Base-by-base conservation (phyloP, 2,113 vertebrate species). In the Polypterus senegalus region DNA sequence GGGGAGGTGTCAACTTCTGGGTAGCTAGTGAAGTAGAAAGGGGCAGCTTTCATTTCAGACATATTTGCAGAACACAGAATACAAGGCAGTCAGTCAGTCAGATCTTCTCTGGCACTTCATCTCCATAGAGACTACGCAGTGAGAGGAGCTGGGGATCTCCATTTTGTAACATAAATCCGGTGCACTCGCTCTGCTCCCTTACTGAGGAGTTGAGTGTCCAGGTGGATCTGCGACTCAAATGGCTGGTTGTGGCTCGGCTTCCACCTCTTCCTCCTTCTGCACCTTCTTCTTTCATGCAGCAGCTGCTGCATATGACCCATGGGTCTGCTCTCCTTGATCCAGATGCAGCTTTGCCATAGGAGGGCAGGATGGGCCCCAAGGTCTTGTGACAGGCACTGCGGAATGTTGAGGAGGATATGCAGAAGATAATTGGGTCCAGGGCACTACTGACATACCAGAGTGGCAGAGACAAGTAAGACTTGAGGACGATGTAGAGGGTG, bases 401-500 rank as follows among this genome's bases (percentile, higher is more conserved):
- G 66, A 88, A 86, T 4, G 75, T 82, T 61, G 73, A 72, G 1
- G 86, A 88, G 47, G 85, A 87, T 63, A 87, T 80, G 51, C 84
- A 87, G 68, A 88, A 88, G 44, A 88, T 71, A 4, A 87, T 73
- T 0, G 85, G 84, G 68, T 88, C 85, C 66, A 88, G 69, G 54
- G 84, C 81, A 2, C 81, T 76, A 4, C 79, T 88, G 57, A 86
- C 77, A 51, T 87, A 88, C 85, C 86, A 88, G 57, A 88, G 77
- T 3, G 82, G 86, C 48, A 88, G 73, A 0, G 86, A 83, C 58
- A 88, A 63, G 70, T 87, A 84, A 0, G 73, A 76, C 71, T 88
- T 88, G 51, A 88, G 69, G 53, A 81, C 64, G 1, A 80, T 88
- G 67, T 88, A 86, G 48, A 80, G 67, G 2, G 63, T 73, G 49